phyloP scores from a whole-genome alignment of 2,797 vertebrate genomes.

The Numenius phaeopus region DNA sequence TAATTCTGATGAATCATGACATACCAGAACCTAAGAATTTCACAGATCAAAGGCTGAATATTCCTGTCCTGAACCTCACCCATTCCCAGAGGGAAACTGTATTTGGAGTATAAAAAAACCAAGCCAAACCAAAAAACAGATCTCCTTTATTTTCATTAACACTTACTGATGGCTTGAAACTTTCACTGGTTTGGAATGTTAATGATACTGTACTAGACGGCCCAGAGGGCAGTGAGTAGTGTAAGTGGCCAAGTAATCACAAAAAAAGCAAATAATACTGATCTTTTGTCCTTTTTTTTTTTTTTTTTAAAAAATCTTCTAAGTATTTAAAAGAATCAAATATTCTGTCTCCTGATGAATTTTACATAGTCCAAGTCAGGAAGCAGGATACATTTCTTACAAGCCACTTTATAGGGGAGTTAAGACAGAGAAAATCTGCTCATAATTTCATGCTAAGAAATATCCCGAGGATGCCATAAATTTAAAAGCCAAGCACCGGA shows the following conservation, averaged over 20 bases:
- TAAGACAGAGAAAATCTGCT: not conserved
- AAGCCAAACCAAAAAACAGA: not conserved
- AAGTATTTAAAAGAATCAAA: not conserved
- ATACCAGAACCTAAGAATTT: not conserved
- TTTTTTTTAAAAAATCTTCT: not conserved
- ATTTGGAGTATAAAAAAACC: not conserved
- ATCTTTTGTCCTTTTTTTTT: not conserved
- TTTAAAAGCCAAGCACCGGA: not conserved
- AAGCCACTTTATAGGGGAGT: not conserved
- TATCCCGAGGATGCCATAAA: not conserved
- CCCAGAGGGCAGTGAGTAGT: not conserved
- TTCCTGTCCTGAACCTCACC: not conserved
- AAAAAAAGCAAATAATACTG: not conserved
- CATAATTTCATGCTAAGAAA: not conserved
- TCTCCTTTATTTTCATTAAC: not conserved
- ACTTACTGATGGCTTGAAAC: not conserved
- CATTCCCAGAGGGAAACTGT: not conserved
- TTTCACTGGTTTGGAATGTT: not conserved
- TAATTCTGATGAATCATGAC: not conserved
- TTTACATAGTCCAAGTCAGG: not conserved
- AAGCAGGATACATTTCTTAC: not conserved
- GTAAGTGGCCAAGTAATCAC: not conserved
- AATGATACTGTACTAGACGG: not conserved
- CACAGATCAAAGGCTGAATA: not conserved
- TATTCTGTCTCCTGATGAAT: not conserved